A percentile compares a stretch with the other conserved stretches of the same genome.
Conservation (phyloP, 2,888 invertebrate species). For the Drosophila macrothrix region DNA sequence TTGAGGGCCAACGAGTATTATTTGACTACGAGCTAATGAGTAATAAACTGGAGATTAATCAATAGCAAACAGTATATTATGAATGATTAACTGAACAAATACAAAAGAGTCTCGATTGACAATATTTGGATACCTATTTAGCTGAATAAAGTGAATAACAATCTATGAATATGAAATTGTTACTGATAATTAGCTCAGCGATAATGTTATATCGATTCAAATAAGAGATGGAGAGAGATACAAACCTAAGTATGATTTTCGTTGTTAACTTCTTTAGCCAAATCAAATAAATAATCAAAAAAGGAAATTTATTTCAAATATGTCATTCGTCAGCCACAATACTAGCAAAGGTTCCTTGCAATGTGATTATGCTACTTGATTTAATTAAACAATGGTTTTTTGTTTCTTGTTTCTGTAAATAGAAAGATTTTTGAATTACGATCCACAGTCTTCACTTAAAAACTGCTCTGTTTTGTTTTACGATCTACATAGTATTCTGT, state of each 20-base stretch:
- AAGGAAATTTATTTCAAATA: not conserved
- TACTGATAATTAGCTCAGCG: not conserved
- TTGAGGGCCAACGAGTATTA: not conserved
- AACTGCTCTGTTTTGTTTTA: not conserved
- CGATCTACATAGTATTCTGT: not conserved
- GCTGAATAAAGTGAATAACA: not conserved
- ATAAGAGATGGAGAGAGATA: not conserved
- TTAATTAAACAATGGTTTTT: not conserved
- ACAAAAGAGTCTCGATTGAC: not conserved
- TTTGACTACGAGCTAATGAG: not conserved
- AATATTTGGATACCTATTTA: not conserved
- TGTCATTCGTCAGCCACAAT: not conserved
- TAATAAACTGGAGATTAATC: not conserved
- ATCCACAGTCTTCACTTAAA: not conserved
- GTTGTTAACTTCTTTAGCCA: not conserved
- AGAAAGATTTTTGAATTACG: not conserved
- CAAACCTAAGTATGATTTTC: not conserved
- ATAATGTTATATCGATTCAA: not conserved
- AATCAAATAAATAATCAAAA: not conserved
- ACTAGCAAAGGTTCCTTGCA: not conserved
- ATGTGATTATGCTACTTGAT: not conserved
- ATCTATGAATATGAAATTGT: not conserved
- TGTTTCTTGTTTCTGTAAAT: not conserved
- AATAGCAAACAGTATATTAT: not conserved
- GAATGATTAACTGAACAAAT: not conserved